phyloP scores from a whole-genome alignment of 2,797 vertebrate genomes.

The Pogoniulus pusillus region DNA sequence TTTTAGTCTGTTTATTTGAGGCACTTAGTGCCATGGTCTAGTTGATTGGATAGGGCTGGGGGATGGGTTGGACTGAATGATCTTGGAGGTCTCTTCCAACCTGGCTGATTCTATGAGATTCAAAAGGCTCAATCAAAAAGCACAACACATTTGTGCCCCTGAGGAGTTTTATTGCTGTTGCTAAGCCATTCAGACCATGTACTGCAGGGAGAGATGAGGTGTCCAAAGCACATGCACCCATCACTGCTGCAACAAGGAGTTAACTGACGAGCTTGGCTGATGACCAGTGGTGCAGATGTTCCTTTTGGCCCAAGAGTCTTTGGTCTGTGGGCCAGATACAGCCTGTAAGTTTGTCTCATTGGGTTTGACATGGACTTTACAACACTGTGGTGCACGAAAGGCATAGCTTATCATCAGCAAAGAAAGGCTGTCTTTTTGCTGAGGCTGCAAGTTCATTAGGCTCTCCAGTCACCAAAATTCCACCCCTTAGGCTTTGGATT shows the following conservation, averaged over 20 bases:
- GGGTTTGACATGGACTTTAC: background rate
- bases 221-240: rapidly evolving
- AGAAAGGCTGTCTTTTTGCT: background rate
- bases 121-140: background rate
- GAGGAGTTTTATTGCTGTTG: background rate
- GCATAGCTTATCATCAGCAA: background rate
- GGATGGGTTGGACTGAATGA: too few species aligned
- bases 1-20: background rate
- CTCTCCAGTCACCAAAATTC: background rate
- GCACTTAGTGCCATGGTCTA: too few species aligned
- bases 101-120: too few species aligned
- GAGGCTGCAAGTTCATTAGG: background rate
- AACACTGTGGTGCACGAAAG: background rate
- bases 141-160: background rate
- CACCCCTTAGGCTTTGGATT: background rate
- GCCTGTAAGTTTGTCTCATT: background rate
- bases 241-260: background rate
- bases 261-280: background rate
- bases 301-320: background rate
- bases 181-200: background rate
- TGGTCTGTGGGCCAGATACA: background rate
- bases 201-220: background rate
- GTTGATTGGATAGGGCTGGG: too few species aligned
- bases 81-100: too few species aligned
- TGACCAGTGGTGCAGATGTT: background rate